Evolutionary conservation across 1,140 invertebrate genomes (phyloP).

Genomic region (Marisa cornuarietis): DNA sequence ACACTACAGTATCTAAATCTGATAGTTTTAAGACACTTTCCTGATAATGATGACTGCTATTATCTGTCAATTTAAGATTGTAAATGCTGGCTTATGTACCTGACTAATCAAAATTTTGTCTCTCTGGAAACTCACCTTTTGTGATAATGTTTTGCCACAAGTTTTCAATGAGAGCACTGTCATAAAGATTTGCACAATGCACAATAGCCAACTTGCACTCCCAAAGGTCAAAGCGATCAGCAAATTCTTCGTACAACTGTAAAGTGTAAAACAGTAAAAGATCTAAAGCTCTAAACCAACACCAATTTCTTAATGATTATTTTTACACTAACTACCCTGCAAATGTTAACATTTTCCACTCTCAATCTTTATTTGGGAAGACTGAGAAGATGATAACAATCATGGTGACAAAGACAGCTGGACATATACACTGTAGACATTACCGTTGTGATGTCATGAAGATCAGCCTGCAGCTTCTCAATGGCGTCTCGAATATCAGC

Average conservation of each 20-base stretch:
- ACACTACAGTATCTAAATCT: too few relatives aligned
- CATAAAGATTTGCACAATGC: conserved; percentile 69
- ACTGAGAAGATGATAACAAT: neutral
- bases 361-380: too few relatives aligned
- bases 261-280: neutral
- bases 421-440: conserved; percentile 20
- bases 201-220: conserved; percentile 71
- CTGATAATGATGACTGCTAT: too few relatives aligned
- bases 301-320: too few relatives aligned
- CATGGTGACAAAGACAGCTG: neutral
- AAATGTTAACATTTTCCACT: too few relatives aligned
- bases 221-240: conserved; percentile 68
- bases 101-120: conserved; percentile 21
- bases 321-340: too few relatives aligned
- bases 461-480: conserved; percentile 69
- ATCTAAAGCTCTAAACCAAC: neutral
- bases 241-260: conserved; percentile 76
- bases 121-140: conserved; percentile 64
- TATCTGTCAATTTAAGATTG: too few relatives aligned
- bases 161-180: conserved; percentile 68
- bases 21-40: too few relatives aligned
- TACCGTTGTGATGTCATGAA: conserved; percentile 71
- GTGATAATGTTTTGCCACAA: conserved; percentile 71
- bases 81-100: neutral
- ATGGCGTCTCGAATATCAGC: conserved; percentile 53